Conservation (phyloP, 2,797 vertebrate genomes). For the Hozukius guyotensis region DNA sequence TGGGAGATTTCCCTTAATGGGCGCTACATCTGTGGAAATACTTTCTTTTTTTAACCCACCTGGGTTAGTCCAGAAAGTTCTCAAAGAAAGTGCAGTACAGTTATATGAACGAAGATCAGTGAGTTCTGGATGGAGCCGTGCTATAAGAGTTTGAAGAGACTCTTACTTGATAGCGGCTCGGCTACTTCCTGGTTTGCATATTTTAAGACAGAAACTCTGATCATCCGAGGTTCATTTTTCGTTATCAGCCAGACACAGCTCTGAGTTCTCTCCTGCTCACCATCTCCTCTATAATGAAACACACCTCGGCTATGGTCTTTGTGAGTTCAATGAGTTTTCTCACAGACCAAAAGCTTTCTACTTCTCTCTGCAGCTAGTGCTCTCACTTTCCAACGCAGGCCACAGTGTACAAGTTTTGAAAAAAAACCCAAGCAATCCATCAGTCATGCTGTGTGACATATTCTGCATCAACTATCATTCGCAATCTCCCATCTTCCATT, state of each 20-base stretch:
- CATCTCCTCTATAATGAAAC: slow-evolving; percentile 67
- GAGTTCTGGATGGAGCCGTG: slow-evolving; percentile 28
- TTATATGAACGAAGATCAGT: slow-evolving; percentile 45
- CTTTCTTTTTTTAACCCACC: slow-evolving; percentile 12
- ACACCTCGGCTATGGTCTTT: slow-evolving; percentile 46
- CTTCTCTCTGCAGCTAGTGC: slow-evolving; percentile 12
- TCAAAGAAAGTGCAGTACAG: slow-evolving; percentile 43
- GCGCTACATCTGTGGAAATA: background rate
- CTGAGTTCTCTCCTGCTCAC: slow-evolving; percentile 51
- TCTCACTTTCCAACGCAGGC: slow-evolving; percentile 18
- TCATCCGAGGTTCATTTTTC: slow-evolving; percentile 61
- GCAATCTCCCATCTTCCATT: slow-evolving; percentile 42
- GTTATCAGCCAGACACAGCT: slow-evolving; percentile 72
- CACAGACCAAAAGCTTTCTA: slow-evolving; percentile 30
- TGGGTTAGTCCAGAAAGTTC: slow-evolving; percentile 43
- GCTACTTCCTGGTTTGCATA: slow-evolving; percentile 69
- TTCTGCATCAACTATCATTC: slow-evolving; percentile 46
- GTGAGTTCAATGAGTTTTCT: slow-evolving; percentile 47
- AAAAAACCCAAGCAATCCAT: slow-evolving; percentile 30
- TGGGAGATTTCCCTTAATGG: slow-evolving; percentile 10
- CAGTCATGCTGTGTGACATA: slow-evolving; percentile 35
- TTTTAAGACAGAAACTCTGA: slow-evolving; percentile 64
- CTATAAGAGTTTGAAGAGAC: slow-evolving; percentile 33
- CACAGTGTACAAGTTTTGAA: background rate
- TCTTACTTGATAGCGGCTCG: slow-evolving; percentile 37